Evolutionary conservation across 2,113 vertebrate species (phyloP).

Genomic region (Nesoenas mayeri): DNA sequence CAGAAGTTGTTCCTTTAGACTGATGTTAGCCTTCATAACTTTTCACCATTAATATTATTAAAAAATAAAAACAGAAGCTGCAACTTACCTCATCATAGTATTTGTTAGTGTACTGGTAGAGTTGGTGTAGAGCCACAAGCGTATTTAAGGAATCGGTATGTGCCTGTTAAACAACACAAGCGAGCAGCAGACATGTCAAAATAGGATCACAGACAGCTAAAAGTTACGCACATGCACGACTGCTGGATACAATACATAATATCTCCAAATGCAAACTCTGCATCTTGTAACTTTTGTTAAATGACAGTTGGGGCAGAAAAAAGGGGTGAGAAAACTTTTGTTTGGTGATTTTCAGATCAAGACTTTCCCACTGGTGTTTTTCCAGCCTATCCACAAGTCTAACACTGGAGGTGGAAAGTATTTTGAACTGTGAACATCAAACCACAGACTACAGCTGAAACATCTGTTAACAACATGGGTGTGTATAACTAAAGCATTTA

Average conservation of each 20-base stretch:
- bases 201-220: background rate
- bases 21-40: background rate
- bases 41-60: background rate
- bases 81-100: slow-evolving; percentile 95
- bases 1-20: background rate
- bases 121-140: slow-evolving; percentile 93
- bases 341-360: background rate
- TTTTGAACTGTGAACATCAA: background rate
- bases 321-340: background rate
- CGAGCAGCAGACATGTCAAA: slow-evolving; percentile 32
- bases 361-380: background rate
- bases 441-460: background rate
- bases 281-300: background rate
- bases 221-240: background rate
- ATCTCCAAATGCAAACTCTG: background rate
- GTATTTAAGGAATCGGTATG: slow-evolving; percentile 97
- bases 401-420: background rate
- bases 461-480: background rate
- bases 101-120: slow-evolving; percentile 98
- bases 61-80: background rate
- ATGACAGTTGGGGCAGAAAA: background rate
- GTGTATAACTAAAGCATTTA: background rate
- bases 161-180: slow-evolving; percentile 76
- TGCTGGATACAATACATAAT: background rate
- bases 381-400: background rate